phyloP scores from a whole-genome alignment of 2,888 invertebrate genomes.

The Chalcis sispes region DNA sequence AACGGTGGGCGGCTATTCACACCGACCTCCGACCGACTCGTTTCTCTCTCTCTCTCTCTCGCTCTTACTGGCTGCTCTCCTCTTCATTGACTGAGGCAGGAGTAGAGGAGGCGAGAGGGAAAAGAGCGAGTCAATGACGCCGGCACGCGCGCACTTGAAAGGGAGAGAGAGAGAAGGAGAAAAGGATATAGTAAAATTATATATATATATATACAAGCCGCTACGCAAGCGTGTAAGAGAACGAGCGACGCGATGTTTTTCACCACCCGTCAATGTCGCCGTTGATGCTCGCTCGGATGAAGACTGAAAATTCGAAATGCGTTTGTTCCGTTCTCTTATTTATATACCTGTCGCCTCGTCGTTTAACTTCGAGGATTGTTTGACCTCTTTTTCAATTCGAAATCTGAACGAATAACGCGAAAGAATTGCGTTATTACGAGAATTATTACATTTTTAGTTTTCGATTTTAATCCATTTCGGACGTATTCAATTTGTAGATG shows the following conservation, averaged over 20 bases:
- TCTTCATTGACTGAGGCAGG: conserved; percentile 39
- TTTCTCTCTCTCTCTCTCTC: conserved; percentile 55
- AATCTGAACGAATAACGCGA: too few species aligned
- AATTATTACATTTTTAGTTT: too few species aligned
- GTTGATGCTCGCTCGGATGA: not conserved
- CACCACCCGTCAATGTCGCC: too few species aligned
- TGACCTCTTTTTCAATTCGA: too few species aligned
- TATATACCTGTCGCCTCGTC: too few species aligned
- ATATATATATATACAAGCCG: not conserved
- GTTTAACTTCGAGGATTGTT: too few species aligned
- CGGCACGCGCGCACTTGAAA: conserved; percentile 15
- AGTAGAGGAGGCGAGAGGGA: conserved; percentile 7
- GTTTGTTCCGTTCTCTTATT: not conserved
- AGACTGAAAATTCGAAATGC: conserved; percentile 43
- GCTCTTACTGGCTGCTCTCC: conserved; percentile 50
- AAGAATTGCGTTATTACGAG: too few species aligned
- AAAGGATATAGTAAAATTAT: too few species aligned
- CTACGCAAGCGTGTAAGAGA: not conserved
- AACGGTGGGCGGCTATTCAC: conserved; percentile 46
- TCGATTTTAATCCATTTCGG: too few species aligned
- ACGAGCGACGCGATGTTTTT: not conserved
- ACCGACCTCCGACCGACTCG: conserved; percentile 47
- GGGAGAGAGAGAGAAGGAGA: conserved; percentile 18
- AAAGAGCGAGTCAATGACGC: conserved; percentile 44
- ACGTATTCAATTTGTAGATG: too few species aligned